Conservation (phyloP, 2,113 vertebrate species). For the Clarias macrocephalus region DNA sequence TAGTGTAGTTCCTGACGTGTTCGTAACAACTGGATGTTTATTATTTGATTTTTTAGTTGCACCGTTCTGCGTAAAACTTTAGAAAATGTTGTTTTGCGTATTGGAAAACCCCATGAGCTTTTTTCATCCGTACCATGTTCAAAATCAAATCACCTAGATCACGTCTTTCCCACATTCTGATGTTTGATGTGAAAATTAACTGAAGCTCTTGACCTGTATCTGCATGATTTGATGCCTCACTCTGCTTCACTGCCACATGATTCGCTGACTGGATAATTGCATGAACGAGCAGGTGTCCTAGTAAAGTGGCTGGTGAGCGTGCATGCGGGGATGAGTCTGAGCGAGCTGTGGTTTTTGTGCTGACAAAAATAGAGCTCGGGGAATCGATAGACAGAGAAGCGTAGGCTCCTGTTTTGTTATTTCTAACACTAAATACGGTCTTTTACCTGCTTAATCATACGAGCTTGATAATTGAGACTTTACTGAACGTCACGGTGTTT, state of each 20-base stretch:
- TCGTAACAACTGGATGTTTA: background rate
- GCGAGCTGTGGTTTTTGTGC: conserved; percentile 7
- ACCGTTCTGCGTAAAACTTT: background rate
- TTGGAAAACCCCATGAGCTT: background rate
- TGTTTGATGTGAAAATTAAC: background rate
- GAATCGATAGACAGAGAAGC: background rate
- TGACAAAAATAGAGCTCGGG: background rate
- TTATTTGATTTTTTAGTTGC: background rate
- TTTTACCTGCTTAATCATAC: background rate
- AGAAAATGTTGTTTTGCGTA: background rate
- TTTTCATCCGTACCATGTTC: background rate
- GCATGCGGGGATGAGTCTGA: conserved; percentile 51
- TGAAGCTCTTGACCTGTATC: conserved; percentile 3
- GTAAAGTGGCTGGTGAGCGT: conserved; percentile 7
- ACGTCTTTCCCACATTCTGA: background rate
- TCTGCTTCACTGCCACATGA: background rate
- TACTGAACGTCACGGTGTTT: background rate
- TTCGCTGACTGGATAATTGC: background rate
- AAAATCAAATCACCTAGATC: background rate
- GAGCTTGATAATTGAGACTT: conserved; percentile 1
- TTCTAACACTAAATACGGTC: background rate
- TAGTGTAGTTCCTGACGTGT: no score
- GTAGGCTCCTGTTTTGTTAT: background rate
- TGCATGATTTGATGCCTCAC: background rate
- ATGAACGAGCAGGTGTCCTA: background rate